Evolutionary conservation across 2,797 vertebrate genomes (phyloP), one percentile per base, ranked within the genome.

Genomic region (Ispidina lecontei): DNA sequence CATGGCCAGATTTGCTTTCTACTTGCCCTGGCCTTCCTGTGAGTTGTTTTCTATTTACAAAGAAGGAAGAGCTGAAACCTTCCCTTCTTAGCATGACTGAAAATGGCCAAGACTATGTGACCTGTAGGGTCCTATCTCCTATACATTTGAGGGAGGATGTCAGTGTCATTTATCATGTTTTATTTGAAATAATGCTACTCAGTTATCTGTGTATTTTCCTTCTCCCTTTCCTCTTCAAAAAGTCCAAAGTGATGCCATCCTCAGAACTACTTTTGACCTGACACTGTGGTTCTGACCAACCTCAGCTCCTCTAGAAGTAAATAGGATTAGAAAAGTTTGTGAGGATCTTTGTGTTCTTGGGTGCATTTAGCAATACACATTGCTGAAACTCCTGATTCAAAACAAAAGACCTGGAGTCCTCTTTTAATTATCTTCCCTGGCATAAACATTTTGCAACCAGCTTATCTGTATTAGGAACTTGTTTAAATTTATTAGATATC

Each of bases 401-500:
- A 70, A 54, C 46, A 37, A 21, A 81, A 76, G 63, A 75, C 51
- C 21, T 68, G 19, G 37, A 72, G 6, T 76, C 85, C 41, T 84
- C 51, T 91, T 85, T 63, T 65, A 47, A 60, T 91, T 89, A 25
- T 44, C 56, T 90, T 87, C 46, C 35, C 47, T 83, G 29, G 51
- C 69, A 75, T 58, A 39, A 92, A 75, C 83, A 46, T 76, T 71
- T 93, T 73, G 60, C 56, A 94, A 35, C 12, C n/a, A 71, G 21
- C 9, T 76, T 90, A 83, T 44, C 43, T 78, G 21, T 78, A 59
- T 78, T 83, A 77, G 51, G 68, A 89, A 84, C 33, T 52, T 73
- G 39, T 82, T 88, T 58, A 71, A 70, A 41, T 86, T 84, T 77
- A 72, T 87, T 85, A 84, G 84, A 85, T 93, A 88, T 75, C 52